A percentile compares a stretch with the other conserved stretches of the same genome.
These are phyloP conservation scores for Aldrovandia affinis DNA, from an alignment of 2,797 vertebrate genomes.

Conservation along the genomic window DNA sequence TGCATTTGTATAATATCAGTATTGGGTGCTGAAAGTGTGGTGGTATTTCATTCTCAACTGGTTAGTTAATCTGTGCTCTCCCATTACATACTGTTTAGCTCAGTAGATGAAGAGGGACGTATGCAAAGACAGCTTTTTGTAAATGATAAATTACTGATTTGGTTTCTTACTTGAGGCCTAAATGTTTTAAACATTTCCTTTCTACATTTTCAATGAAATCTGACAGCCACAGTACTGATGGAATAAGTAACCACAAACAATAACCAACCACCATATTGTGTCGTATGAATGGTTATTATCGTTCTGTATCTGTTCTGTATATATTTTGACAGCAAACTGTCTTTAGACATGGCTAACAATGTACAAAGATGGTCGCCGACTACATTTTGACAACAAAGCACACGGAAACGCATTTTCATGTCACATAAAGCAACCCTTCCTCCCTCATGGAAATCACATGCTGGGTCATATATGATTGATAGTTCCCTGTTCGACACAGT, in stretches of 20 bases:
- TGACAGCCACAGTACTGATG: neutral
- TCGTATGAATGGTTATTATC: neutral
- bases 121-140: neutral
- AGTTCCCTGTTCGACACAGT: neutral
- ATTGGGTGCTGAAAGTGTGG: neutral
- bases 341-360: too few species aligned
- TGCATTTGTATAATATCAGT: neutral
- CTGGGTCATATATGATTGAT: neutral
- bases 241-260: neutral
- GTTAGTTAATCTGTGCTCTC: neutral
- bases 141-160: slow-evolving; percentile 2
- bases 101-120: neutral
- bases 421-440: too few species aligned
- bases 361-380: too few species aligned
- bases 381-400: too few species aligned
- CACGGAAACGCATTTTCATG: too few species aligned
- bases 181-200: neutral
- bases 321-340: too few species aligned
- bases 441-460: too few species aligned
- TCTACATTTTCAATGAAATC: neutral
- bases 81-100: neutral
- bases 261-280: neutral
- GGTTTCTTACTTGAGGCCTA: neutral
- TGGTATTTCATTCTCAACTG: neutral
- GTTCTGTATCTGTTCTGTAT: too few species aligned